Percentiles rank a stretch among this genome's conserved stretches.
Conservation (phyloP, 2,888 invertebrate genomes). For the Cheilosia urbana region DNA sequence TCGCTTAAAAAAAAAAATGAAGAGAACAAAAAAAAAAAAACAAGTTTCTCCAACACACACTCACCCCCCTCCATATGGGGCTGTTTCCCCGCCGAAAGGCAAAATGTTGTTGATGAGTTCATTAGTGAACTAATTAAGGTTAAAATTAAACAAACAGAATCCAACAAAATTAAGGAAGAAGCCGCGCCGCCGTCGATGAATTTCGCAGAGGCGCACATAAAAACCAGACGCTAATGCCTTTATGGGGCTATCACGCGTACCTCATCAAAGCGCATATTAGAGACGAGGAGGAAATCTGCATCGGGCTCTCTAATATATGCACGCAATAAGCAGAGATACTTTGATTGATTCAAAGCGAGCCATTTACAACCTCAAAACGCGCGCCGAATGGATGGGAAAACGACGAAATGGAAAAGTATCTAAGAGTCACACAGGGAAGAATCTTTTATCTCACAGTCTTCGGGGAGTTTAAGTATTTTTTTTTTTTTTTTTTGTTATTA, state of each 20-base stretch:
- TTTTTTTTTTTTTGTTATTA: constrained; percentile 79
- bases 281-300: constrained; percentile 8
- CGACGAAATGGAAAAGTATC: constrained; percentile 28
- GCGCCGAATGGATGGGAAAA: constrained; percentile 25
- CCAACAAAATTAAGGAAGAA: constrained; percentile 74
- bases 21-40: constrained; percentile 5
- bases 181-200: constrained; percentile 36
- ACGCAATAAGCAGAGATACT: constrained; percentile 58
- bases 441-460: constrained; percentile 62
- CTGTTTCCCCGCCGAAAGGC: constrained; percentile 33
- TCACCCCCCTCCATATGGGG: neutral
- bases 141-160: constrained; percentile 81
- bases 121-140: constrained; percentile 82
- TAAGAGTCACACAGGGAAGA: constrained; percentile 48
- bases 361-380: constrained; percentile 51
- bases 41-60: constrained; percentile 48
- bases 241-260: constrained; percentile 66
- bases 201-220: constrained; percentile 25
- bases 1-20: constrained; percentile 14
- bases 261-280: constrained; percentile 53
- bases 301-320: constrained; percentile 56
- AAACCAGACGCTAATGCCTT: constrained; percentile 59
- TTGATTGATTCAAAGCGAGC: constrained; percentile 71
- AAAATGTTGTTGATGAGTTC: constrained; percentile 81
- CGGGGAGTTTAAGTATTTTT: constrained; percentile 29